These are phyloP conservation scores for Ciona savignyi DNA, from an alignment of 23 tunicate genomes.

Conservation along the genomic window DNA sequence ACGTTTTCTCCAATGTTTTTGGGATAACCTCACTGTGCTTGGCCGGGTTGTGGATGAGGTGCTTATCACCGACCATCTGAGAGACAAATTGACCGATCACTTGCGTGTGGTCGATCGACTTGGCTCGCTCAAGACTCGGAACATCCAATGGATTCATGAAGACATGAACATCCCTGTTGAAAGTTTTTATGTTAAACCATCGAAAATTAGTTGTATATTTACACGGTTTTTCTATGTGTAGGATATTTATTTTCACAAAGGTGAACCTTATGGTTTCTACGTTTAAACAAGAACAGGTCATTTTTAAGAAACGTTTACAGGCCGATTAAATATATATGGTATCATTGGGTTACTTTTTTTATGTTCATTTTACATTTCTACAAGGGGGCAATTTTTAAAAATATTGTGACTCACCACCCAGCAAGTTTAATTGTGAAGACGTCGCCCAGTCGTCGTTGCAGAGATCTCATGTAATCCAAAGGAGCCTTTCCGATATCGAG, in stretches of 20 bases:
- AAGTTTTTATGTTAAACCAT: no score
- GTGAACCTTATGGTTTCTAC: no score
- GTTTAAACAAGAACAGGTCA: no score
- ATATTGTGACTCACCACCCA: constrained; percentile 37
- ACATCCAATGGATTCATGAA: constrained; percentile 38
- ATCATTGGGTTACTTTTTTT: no score
- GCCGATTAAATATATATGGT: no score
- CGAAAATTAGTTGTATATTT: no score
- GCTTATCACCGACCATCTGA: constrained; percentile 24
- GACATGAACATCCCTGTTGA: constrained; percentile 24
- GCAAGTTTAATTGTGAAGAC: constrained; percentile 37
- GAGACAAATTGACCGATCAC: constrained; percentile 33
- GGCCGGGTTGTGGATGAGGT: constrained; percentile 18
- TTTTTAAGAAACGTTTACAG: no score
- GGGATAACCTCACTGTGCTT: background rate
- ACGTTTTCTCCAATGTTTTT: background rate
- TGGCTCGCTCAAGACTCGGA: constrained; percentile 8
- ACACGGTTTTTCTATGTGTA: no score
- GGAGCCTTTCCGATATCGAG: constrained; percentile 42
- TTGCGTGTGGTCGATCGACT: constrained; percentile 5
- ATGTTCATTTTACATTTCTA: no score
- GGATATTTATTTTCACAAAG: no score
- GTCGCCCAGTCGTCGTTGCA: constrained; percentile 26
- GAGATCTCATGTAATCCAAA: constrained; percentile 14
- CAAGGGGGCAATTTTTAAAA: no score